Percentiles rank a stretch among this genome's conserved stretches.
Evolutionary conservation across 2,113 vertebrate species (phyloP).

Genomic region (Calyptomena viridis): DNA sequence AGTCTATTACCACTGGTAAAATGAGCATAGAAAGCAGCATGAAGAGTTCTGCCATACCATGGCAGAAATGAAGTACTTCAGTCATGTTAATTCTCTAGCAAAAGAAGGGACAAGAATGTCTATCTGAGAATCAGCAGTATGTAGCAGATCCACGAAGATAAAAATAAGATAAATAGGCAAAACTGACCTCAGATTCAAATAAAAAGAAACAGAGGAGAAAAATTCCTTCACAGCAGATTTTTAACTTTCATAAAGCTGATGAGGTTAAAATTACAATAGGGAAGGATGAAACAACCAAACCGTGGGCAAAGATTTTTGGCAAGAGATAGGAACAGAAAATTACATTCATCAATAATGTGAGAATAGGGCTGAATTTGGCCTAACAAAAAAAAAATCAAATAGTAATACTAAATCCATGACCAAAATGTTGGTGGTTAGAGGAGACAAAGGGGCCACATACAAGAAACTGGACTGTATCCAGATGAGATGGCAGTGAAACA

Average conservation of each 20-base stretch:
- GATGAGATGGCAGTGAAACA: background rate
- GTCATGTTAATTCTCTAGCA: background rate
- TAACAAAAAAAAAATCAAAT: background rate
- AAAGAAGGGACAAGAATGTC: rapidly evolving
- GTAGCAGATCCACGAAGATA: background rate
- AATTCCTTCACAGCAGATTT: background rate
- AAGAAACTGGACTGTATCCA: background rate
- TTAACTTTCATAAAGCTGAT: background rate
- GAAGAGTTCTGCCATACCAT: background rate
- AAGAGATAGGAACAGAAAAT: background rate
- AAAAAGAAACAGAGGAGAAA: background rate
- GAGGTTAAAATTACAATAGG: rapidly evolving
- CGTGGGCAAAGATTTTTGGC: background rate
- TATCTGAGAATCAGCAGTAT: background rate
- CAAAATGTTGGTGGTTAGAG: background rate
- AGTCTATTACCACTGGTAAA: background rate
- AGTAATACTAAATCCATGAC: background rate
- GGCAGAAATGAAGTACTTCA: background rate
- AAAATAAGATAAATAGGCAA: background rate
- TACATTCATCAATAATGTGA: background rate
- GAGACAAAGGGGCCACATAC: rapidly evolving
- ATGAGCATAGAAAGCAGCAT: background rate
- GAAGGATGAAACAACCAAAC: background rate
- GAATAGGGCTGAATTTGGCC: background rate
- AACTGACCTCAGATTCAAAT: background rate